phyloP scores from a whole-genome alignment of 2,113 vertebrate genomes.

The Phylloscopus trochiloides region DNA sequence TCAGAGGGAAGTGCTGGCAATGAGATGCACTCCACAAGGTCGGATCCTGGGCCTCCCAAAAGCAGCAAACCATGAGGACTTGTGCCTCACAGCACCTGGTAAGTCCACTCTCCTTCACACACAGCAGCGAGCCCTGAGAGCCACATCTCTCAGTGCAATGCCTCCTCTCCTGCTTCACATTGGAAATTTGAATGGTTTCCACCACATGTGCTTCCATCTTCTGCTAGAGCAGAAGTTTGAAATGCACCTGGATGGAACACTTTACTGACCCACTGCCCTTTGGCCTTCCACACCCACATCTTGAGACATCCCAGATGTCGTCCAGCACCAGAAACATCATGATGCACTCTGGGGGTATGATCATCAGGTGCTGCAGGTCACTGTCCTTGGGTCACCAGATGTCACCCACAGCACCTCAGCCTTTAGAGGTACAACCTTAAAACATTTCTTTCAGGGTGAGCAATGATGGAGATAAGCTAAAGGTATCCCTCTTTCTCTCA shows the following conservation, averaged over 20 bases:
- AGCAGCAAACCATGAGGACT: rapidly evolving
- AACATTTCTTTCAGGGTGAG: background rate
- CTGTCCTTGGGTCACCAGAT: constrained; percentile 6
- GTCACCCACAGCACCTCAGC: background rate
- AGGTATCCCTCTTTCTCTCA: constrained; percentile 3
- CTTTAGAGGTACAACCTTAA: background rate
- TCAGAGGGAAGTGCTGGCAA: background rate
- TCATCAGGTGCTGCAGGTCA: background rate
- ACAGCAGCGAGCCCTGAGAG: background rate
- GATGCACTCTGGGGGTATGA: background rate
- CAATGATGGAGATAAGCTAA: background rate
- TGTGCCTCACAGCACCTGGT: background rate
- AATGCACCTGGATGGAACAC: constrained; percentile 25
- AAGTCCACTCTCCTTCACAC: background rate
- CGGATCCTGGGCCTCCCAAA: background rate
- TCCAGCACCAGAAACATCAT: background rate
- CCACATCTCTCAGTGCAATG: background rate
- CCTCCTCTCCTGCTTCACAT: background rate
- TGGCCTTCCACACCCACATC: background rate
- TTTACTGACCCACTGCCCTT: background rate
- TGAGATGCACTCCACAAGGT: background rate
- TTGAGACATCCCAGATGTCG: background rate
- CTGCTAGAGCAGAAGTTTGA: background rate
- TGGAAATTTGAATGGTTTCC: background rate
- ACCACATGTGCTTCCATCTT: background rate